Percentiles rank a stretch among this genome's conserved stretches.
Conservation (phyloP, 2,113 vertebrate genomes). For the Chrysochloris asiatica region DNA sequence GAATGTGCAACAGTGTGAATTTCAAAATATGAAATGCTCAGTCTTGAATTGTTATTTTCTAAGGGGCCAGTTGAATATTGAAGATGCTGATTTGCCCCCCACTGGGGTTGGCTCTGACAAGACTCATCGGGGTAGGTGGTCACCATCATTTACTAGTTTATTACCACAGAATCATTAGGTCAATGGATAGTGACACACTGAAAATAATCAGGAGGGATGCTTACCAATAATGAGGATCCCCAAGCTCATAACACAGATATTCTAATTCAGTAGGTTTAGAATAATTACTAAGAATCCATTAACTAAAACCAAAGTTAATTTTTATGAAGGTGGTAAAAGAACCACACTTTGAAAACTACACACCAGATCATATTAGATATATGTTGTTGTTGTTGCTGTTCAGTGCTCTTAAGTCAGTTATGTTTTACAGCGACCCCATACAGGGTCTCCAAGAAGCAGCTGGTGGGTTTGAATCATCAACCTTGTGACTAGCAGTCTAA, state of each 20-base stretch:
- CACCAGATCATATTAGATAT: background rate
- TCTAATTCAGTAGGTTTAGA: background rate
- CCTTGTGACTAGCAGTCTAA: background rate
- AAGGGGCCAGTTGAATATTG: background rate
- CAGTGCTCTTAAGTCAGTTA: too few relatives aligned
- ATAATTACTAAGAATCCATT: background rate
- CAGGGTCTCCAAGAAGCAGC: too few relatives aligned
- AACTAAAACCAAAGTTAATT: background rate
- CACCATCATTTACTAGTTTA: background rate
- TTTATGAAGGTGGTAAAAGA: background rate
- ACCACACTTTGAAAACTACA: background rate
- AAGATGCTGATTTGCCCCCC: background rate
- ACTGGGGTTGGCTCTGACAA: accelerated
- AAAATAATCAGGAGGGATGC: background rate
- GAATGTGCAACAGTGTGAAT: background rate
- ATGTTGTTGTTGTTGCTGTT: too few relatives aligned
- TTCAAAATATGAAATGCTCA: background rate
- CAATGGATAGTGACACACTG: background rate
- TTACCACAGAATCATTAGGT: background rate
- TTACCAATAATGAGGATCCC: background rate
- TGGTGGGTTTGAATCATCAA: background rate
- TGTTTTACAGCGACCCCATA: too few relatives aligned
- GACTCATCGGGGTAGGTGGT: too few relatives aligned
- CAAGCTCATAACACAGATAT: background rate
- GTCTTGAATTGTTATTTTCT: background rate